phyloP scores from a whole-genome alignment of 1,140 invertebrate species.

The Neelides sp. region DNA sequence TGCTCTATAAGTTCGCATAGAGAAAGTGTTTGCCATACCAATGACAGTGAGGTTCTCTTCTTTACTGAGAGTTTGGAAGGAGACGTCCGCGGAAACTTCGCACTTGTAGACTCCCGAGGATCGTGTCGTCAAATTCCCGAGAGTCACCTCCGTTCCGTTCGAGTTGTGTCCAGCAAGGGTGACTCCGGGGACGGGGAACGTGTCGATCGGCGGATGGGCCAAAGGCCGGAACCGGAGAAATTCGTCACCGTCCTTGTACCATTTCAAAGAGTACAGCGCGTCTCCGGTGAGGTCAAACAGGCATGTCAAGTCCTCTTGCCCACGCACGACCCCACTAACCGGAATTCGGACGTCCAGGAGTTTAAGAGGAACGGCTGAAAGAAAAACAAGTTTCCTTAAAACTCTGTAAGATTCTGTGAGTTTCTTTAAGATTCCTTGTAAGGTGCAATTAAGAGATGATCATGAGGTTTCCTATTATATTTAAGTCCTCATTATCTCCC shows the following conservation, averaged over 20 bases:
- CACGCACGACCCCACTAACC: neutral
- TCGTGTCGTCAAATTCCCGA: slow-evolving; percentile 49
- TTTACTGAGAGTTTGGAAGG: slow-evolving; percentile 3
- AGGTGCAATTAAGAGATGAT: no score
- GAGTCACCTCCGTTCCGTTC: no score
- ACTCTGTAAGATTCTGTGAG: no score
- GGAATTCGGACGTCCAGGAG: no score
- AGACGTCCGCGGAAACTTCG: slow-evolving; percentile 58
- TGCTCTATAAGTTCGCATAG: no score
- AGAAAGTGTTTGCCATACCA: neutral
- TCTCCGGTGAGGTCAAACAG: slow-evolving; percentile 42
- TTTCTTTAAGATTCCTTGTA: no score
- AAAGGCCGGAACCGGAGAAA: slow-evolving; percentile 48
- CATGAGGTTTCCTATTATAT: no score
- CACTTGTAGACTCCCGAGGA: slow-evolving; percentile 56
- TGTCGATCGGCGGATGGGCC: slow-evolving; percentile 32
- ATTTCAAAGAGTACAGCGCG: slow-evolving; percentile 49
- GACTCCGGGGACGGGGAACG: slow-evolving; percentile 34
- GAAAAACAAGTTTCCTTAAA: no score
- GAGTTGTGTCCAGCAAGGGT: no score
- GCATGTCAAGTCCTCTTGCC: slow-evolving; percentile 32
- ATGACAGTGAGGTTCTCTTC: slow-evolving; percentile 3
- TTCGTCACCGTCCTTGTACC: slow-evolving; percentile 50
- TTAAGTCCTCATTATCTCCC: no score
- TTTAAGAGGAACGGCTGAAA: no score